Conservation (phyloP, 1,140 invertebrate species). For the Listronotus bonariensis region DNA sequence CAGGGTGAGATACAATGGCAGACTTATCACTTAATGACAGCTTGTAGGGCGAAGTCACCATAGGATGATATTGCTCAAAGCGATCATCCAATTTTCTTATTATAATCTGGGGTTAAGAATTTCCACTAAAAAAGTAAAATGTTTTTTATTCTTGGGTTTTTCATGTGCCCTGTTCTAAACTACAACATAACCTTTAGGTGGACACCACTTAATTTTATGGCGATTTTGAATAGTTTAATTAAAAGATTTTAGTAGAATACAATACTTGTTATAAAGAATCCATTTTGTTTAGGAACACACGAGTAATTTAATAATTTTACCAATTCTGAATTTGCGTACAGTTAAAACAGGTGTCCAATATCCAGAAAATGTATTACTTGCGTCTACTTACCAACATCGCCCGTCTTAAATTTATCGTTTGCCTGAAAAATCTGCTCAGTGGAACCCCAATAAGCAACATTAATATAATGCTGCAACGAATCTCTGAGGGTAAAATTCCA, state of each 20-base stretch:
- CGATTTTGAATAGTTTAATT: neutral
- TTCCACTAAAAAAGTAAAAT: slow-evolving; percentile 58
- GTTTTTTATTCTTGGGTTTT: no score
- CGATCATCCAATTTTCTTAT: slow-evolving; percentile 59
- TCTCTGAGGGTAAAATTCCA: slow-evolving; percentile 74
- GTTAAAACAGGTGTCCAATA: no score
- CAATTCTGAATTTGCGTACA: no score
- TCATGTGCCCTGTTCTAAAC: no score
- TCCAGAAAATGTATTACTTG: no score
- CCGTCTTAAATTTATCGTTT: slow-evolving; percentile 64
- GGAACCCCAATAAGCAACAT: slow-evolving; percentile 70
- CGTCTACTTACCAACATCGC: slow-evolving; percentile 58
- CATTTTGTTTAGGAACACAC: no score
- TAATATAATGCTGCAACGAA: slow-evolving; percentile 68
- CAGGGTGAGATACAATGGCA: slow-evolving; percentile 61
- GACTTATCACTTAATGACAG: slow-evolving; percentile 67
- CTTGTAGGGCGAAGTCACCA: slow-evolving; percentile 64
- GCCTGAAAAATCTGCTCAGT: slow-evolving; percentile 62
- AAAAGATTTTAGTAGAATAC: neutral
- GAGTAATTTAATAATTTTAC: no score
- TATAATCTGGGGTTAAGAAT: slow-evolving; percentile 63
- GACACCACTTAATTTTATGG: neutral
- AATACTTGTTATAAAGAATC: no score
- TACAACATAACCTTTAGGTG: neutral
- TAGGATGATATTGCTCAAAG: slow-evolving; percentile 64